These are phyloP conservation scores for Chamaetylas fuelleborni DNA, from an alignment of 2,113 vertebrate species.

Conservation along the genomic window DNA sequence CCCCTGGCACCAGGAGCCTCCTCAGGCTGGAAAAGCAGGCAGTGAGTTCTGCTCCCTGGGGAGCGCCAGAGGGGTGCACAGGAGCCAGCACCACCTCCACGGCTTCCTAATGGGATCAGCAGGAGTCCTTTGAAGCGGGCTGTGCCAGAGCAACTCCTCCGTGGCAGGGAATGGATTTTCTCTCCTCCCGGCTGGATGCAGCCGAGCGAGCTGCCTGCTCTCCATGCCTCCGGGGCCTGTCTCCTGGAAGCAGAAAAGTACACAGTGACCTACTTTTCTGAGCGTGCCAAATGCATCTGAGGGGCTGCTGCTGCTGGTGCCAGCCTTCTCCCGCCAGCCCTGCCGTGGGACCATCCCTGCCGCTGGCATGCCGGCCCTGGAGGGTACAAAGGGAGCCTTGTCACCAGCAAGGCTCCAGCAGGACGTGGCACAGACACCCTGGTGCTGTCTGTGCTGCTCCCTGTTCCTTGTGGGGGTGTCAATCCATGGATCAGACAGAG, in stretches of 20 bases:
- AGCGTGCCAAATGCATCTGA: neutral
- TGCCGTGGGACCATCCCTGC: neutral
- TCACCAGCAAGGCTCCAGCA: neutral
- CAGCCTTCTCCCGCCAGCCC: neutral
- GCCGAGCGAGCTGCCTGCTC: neutral
- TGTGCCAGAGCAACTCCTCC: neutral
- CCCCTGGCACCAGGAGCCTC: neutral
- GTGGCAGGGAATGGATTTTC: neutral
- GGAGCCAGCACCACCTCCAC: neutral
- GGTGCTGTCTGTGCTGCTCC: neutral
- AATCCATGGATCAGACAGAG: rapidly evolving
- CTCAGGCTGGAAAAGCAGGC: rapidly evolving
- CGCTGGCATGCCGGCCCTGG: rapidly evolving
- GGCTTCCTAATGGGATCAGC: neutral
- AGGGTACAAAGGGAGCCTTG: neutral
- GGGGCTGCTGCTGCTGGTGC: neutral
- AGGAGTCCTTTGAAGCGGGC: neutral
- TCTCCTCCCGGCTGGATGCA: neutral
- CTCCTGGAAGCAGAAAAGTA: slow-evolving; percentile 9
- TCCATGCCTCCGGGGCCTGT: neutral
- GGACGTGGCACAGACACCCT: neutral
- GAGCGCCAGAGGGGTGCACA: neutral
- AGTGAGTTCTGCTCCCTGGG: neutral
- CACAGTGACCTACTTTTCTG: slow-evolving; percentile 53
- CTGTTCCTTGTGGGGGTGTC: neutral